These are phyloP conservation scores for Stenurella melanura DNA, from an alignment of 2,888 invertebrate species.

Conservation along the genomic window DNA sequence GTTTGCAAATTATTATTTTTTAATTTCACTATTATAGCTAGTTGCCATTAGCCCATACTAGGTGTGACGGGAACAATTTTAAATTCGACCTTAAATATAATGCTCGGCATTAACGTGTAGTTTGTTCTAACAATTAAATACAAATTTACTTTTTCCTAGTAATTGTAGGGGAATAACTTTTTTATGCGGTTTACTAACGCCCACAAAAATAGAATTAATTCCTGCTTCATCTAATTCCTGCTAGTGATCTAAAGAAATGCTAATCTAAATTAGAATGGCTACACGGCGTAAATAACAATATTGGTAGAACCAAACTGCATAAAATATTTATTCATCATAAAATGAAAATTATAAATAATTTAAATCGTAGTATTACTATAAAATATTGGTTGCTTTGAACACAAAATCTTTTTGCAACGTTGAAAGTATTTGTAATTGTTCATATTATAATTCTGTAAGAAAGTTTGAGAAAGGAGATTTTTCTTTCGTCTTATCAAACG, in stretches of 20 bases:
- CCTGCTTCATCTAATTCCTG: background rate
- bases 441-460: too few species aligned
- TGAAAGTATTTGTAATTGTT: too few species aligned
- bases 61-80: slow-evolving; percentile 1
- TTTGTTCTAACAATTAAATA: background rate
- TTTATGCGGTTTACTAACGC: background rate
- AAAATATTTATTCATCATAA: too few species aligned
- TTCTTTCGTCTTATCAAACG: too few species aligned
- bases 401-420: too few species aligned
- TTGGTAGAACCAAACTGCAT: background rate
- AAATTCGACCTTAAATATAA: slow-evolving; percentile 1
- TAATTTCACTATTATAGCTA: background rate
- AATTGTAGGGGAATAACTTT: background rate
- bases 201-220: background rate
- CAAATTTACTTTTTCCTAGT: slow-evolving; percentile 1
- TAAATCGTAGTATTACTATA: too few species aligned
- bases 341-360: too few species aligned
- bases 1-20: slow-evolving; percentile 3
- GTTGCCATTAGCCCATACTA: background rate
- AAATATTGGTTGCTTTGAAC: too few species aligned
- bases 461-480: too few species aligned
- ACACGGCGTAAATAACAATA: background rate
- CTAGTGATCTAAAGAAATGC: background rate
- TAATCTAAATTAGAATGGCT: background rate
- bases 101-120: background rate